Evolutionary conservation across 2,113 vertebrate genomes (phyloP).

Genomic region (Bombycilla garrulus): DNA sequence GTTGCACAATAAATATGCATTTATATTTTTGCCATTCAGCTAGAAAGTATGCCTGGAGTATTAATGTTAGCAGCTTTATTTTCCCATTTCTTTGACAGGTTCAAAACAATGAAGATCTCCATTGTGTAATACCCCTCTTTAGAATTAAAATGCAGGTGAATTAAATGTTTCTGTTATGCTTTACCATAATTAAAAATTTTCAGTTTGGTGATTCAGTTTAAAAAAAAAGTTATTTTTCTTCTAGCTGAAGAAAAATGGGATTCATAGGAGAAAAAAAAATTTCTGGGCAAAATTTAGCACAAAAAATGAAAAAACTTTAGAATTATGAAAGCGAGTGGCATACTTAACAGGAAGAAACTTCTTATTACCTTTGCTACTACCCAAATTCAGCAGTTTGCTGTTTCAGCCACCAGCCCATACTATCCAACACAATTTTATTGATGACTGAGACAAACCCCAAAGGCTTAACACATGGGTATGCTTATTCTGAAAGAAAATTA

Average conservation of each 20-base stretch:
- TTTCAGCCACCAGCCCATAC: background rate
- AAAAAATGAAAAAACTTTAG: background rate
- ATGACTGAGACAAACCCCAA: background rate
- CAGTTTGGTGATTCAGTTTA: background rate
- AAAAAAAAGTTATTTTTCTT: background rate
- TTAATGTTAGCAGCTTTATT: background rate
- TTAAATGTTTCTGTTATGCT: background rate
- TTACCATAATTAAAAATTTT: background rate
- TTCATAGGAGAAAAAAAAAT: background rate
- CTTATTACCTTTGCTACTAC: background rate
- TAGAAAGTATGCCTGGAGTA: background rate
- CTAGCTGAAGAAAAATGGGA: background rate
- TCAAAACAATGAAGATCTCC: background rate
- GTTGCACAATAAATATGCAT: background rate
- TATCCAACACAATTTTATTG: background rate
- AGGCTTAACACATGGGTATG: background rate
- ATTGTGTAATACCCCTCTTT: background rate
- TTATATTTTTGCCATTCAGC: background rate
- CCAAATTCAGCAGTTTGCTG: background rate
- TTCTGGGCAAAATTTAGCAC: background rate
- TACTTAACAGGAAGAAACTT: background rate
- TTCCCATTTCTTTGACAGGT: background rate
- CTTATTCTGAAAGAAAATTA: background rate
- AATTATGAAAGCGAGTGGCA: background rate
- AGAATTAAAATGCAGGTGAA: background rate